Conservation (phyloP, 2,113 vertebrate genomes). For the Anarrhichthys ocellatus region DNA sequence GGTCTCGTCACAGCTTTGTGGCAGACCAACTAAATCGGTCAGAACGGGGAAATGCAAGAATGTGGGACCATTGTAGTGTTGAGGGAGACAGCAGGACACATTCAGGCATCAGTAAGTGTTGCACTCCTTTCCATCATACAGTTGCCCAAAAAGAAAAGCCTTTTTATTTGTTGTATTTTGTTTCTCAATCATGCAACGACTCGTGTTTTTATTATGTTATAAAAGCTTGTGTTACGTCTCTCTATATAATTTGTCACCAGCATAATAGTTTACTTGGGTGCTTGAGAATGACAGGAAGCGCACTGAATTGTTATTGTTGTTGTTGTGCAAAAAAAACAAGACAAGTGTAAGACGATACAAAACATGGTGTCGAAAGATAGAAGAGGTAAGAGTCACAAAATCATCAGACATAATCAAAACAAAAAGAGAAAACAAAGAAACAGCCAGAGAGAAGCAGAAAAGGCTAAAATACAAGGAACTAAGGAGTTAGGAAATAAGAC, state of each 20-base stretch:
- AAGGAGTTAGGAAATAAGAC: neutral
- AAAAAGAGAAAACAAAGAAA: neutral
- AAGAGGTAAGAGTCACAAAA: neutral
- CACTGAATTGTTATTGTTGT: neutral
- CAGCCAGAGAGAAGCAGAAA: neutral
- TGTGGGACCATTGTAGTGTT: neutral
- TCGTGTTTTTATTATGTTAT: neutral
- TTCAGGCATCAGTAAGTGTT: neutral
- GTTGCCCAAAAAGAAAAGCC: neutral
- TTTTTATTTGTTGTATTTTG: neutral
- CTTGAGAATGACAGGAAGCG: neutral
- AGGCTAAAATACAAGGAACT: neutral
- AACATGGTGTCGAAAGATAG: neutral
- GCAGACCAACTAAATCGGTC: constrained; percentile 10
- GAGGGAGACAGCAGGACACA: neutral
- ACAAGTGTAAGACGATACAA: neutral
- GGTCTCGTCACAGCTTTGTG: constrained; percentile 8
- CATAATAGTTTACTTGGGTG: neutral
- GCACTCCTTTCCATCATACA: neutral
- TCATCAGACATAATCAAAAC: neutral
- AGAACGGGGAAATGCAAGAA: constrained; percentile 2
- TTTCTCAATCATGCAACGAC: neutral
- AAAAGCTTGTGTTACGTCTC: neutral
- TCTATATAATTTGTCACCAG: neutral
- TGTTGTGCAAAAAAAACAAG: neutral